These are phyloP conservation scores for Drosophila kohkoa DNA, from an alignment of 1,140 invertebrate species.

Conservation along the genomic window DNA sequence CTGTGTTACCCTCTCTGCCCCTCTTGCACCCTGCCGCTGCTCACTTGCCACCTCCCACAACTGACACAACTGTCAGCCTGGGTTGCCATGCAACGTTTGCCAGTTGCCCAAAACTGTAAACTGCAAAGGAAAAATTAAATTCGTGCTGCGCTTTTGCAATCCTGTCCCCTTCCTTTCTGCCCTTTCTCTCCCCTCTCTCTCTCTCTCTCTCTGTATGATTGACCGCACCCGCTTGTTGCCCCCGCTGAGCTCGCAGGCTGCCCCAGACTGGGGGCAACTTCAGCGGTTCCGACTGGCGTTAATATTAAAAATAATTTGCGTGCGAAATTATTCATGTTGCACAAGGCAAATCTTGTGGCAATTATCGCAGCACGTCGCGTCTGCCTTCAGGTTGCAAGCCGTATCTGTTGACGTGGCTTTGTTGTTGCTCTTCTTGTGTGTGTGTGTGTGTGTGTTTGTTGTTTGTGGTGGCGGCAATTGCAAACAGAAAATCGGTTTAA, in stretches of 20 bases:
- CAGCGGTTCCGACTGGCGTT: slow-evolving; percentile 42
- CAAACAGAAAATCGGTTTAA: slow-evolving; percentile 77
- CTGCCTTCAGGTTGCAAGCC: slow-evolving; percentile 36
- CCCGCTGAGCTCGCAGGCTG: not conserved
- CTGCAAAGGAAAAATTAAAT: slow-evolving; percentile 39
- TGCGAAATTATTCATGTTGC: slow-evolving; percentile 73
- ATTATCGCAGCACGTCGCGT: slow-evolving; percentile 61
- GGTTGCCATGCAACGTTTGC: slow-evolving; percentile 21
- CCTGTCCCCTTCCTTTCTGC: too few species aligned
- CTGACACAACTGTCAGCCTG: slow-evolving; percentile 11
- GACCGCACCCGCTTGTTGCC: slow-evolving; percentile 35
- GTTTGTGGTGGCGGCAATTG: slow-evolving; percentile 46
- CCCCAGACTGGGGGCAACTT: slow-evolving; percentile 3
- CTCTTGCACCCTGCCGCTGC: not conserved
- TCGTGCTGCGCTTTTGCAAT: slow-evolving; percentile 50
- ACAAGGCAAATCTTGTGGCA: slow-evolving; percentile 71
- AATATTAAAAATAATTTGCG: slow-evolving; percentile 76
- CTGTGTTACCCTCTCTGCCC: slow-evolving; percentile 12
- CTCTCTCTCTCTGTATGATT: slow-evolving; percentile 10
- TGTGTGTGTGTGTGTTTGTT: not conserved
- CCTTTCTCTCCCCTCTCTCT: not conserved
- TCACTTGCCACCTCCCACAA: slow-evolving; percentile 5
- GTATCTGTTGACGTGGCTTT: slow-evolving; percentile 22
- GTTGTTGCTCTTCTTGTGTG: not conserved
- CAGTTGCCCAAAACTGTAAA: slow-evolving; percentile 36